Evolutionary conservation across 53 echinoderm and acorn worm species (phyloP).

Genomic region (Paracentrotus lividus): DNA sequence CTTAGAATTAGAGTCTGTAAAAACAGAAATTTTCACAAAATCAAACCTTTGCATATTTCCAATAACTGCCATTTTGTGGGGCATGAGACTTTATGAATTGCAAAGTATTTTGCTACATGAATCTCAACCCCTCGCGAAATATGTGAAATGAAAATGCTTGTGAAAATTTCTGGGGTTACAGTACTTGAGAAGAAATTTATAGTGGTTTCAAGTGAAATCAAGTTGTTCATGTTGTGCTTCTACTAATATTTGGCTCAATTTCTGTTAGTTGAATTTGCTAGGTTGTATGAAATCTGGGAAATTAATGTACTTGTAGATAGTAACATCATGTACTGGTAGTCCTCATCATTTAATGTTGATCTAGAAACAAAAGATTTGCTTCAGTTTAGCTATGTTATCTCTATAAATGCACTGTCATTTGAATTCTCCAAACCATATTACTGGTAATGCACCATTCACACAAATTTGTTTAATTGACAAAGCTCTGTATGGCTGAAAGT

Average conservation of each 20-base stretch:
- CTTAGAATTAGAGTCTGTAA: neutral
- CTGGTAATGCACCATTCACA: neutral
- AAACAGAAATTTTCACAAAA: no score
- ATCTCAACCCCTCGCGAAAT: no score
- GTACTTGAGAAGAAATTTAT: neutral
- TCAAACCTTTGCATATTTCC: no score
- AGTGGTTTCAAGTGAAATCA: neutral
- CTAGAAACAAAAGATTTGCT: neutral
- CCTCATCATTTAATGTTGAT: neutral
- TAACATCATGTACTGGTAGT: neutral
- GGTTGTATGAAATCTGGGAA: neutral
- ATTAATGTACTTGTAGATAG: neutral
- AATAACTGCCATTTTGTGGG: no score
- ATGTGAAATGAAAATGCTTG: no score
- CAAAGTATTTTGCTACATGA: no score
- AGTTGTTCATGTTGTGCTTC: neutral
- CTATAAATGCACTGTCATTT: neutral
- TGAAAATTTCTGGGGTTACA: no score
- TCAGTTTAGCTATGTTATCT: neutral
- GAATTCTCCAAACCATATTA: neutral
- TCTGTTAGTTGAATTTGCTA: neutral
- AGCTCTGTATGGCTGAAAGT: conserved; percentile 33
- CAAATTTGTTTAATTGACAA: conserved; percentile 25
- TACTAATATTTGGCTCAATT: neutral
- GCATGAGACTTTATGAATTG: no score